Evolutionary conservation across 2,888 invertebrate species (phyloP).

Genomic region (Zygogramma bicolorata): DNA sequence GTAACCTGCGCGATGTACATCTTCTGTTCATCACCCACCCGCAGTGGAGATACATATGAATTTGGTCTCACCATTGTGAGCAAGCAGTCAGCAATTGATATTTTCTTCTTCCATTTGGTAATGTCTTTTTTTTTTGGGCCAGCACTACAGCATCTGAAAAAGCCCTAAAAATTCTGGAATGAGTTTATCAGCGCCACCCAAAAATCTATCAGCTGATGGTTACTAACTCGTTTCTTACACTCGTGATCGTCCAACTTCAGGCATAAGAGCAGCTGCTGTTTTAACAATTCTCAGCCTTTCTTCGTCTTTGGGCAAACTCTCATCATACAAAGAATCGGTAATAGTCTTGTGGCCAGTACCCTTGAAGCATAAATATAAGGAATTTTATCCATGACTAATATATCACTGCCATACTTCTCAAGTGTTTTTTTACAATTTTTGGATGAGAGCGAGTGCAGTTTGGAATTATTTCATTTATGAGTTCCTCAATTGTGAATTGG

Average conservation of each 20-base stretch:
- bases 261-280: not conserved
- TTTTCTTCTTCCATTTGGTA: too few species aligned
- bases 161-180: not conserved
- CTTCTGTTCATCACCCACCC: too few species aligned
- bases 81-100: too few species aligned
- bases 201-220: not conserved
- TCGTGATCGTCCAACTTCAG: not conserved
- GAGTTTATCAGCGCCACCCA: not conserved
- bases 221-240: not conserved
- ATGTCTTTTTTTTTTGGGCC: too few species aligned
- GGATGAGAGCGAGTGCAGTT: slow-evolving; percentile 7
- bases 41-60: too few species aligned
- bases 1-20: too few species aligned
- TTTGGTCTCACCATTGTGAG: too few species aligned
- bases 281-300: slow-evolving; percentile 3
- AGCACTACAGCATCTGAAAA: too few species aligned
- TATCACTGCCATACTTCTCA: slow-evolving; percentile 9
- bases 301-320: not conserved
- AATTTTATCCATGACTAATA: not conserved
- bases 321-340: not conserved
- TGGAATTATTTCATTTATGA: not conserved
- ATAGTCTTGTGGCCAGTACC: not conserved
- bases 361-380: slow-evolving; percentile 11
- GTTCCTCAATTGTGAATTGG: not conserved
- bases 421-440: slow-evolving; percentile 18